These are phyloP conservation scores for Scolanthus callimorphus DNA, from an alignment of 92 coral and sea anemone species.

Conservation along the genomic window DNA sequence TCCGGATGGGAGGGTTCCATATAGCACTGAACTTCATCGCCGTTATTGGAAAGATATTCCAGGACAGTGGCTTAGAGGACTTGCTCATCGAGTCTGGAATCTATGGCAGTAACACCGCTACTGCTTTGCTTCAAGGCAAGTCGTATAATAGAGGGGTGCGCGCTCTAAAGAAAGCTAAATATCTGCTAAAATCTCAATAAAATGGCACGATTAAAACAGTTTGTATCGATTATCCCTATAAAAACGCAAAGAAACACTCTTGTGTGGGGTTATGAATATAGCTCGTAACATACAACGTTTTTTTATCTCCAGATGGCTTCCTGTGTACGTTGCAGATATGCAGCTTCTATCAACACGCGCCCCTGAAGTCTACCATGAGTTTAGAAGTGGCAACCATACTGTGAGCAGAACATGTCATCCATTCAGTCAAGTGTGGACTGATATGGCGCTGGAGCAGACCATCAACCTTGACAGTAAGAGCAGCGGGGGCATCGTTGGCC, in stretches of 20 bases:
- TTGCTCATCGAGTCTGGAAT: conserved; percentile 42
- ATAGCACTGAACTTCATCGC: conserved; percentile 49
- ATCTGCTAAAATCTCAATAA: conserved; percentile 14
- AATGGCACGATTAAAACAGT: too few relatives aligned
- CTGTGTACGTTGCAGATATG: conserved; percentile 64
- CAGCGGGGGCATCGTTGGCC: conserved; percentile 54
- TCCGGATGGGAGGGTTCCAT: conserved; percentile 68
- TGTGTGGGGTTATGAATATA: too few relatives aligned
- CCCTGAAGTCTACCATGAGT: conserved; percentile 42
- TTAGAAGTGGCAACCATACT: conserved; percentile 46
- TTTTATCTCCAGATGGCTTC: conserved; percentile 41
- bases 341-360: conserved; percentile 37
- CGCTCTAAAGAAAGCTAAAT: conserved; percentile 22
- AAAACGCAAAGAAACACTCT: too few relatives aligned
- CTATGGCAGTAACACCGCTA: conserved; percentile 15
- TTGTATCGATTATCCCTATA: too few relatives aligned
- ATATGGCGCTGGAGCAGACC: conserved; percentile 65
- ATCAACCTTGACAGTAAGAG: conserved; percentile 70
- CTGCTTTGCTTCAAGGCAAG: neutral
- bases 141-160: conserved; percentile 29
- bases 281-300: too few relatives aligned
- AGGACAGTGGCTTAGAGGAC: conserved; percentile 56
- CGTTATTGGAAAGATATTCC: conserved; percentile 56
- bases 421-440: conserved; percentile 62
- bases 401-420: conserved; percentile 43